Percentiles rank a stretch among this genome's conserved stretches.
phyloP scores from a whole-genome alignment of 2,888 invertebrate genomes.

The Tetanocera ferruginea region DNA sequence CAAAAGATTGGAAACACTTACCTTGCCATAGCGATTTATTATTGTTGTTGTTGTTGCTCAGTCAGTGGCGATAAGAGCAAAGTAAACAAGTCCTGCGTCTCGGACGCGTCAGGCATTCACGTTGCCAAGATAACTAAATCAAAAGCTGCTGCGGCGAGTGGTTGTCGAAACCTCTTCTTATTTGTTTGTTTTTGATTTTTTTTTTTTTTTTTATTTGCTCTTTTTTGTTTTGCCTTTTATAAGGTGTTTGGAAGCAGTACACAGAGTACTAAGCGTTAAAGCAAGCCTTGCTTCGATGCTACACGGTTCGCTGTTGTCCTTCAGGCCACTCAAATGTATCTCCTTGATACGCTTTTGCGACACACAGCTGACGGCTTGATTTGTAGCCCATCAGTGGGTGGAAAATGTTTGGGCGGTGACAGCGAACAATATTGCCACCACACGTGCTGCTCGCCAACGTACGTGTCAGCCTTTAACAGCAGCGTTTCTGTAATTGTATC shows the following conservation, averaged over 20 bases:
- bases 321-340: neutral
- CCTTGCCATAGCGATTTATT: constrained; percentile 57
- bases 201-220: neutral
- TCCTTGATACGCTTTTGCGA: neutral
- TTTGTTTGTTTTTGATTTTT: neutral
- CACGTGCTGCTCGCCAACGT: neutral
- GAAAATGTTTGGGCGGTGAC: neutral
- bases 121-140: constrained; percentile 12
- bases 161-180: neutral
- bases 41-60: constrained; percentile 33
- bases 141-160: constrained; percentile 11
- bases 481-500: constrained; percentile 36
- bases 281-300: neutral
- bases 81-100: neutral
- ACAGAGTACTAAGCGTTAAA: neutral
- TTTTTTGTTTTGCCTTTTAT: neutral
- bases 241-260: neutral
- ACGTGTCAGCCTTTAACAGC: neutral
- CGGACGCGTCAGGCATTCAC: neutral
- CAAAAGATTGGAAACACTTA: constrained; percentile 45
- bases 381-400: neutral
- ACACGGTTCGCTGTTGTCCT: neutral
- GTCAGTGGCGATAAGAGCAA: neutral
- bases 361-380: constrained; percentile 1
- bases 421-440: neutral